Conservation (phyloP, 2,113 vertebrate genomes). For the Tylochromis polylepis region DNA sequence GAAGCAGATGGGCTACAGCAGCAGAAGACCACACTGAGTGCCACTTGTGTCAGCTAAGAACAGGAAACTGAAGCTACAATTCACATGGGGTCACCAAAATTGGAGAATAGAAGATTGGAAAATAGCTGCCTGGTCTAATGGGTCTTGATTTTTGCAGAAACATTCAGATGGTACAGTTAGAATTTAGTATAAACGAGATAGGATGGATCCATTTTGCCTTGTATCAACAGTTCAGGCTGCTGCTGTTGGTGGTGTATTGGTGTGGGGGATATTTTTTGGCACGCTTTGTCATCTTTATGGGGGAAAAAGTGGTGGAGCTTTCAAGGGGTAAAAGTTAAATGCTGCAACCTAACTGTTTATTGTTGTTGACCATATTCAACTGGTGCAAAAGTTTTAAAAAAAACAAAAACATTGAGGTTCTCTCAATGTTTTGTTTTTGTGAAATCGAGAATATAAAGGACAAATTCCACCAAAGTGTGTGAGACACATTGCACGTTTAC, state of each 20-base stretch:
- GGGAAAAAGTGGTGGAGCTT: neutral
- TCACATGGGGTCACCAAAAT: neutral
- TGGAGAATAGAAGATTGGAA: neutral
- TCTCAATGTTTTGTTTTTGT: too few species aligned
- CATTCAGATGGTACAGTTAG: neutral
- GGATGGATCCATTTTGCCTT: neutral
- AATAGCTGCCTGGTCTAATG: neutral
- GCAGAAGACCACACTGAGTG: neutral
- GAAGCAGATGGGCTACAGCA: neutral
- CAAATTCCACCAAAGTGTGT: neutral
- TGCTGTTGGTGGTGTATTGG: neutral
- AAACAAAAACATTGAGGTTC: neutral
- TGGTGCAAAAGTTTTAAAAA: neutral
- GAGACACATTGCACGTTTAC: neutral
- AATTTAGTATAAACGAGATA: neutral
- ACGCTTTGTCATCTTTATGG: neutral
- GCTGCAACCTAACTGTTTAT: neutral
- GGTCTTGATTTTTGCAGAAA: neutral
- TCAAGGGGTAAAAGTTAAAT: neutral
- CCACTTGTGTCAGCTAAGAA: neutral
- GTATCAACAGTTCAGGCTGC: neutral
- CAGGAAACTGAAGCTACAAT: neutral
- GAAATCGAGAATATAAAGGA: neutral
- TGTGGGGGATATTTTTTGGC: neutral
- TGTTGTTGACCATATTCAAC: neutral